phyloP scores from a whole-genome alignment of 2,113 vertebrate species.

The Nesoenas mayeri region DNA sequence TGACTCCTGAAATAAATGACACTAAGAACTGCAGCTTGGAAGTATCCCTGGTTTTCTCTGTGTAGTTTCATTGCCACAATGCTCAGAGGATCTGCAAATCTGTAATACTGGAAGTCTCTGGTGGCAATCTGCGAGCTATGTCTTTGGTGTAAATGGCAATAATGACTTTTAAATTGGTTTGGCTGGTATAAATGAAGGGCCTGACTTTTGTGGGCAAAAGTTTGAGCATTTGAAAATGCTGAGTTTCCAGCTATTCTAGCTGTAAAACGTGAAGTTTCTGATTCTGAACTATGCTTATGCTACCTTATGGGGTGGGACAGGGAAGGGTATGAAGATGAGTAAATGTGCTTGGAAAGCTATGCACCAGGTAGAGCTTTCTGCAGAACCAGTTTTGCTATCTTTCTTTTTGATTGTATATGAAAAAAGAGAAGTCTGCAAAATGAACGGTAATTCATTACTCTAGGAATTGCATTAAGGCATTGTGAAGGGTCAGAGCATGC shows the following conservation, averaged over 20 bases:
- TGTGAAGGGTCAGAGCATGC: not conserved
- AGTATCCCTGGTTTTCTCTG: not conserved
- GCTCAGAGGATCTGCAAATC: not conserved
- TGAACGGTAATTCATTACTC: not conserved
- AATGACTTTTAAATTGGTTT: not conserved
- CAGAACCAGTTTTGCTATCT: not conserved
- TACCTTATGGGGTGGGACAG: not conserved
- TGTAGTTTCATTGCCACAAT: not conserved
- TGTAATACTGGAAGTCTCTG: not conserved
- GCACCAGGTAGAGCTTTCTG: not conserved
- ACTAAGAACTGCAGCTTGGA: not conserved
- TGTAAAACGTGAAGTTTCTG: not conserved
- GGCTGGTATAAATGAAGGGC: not conserved
- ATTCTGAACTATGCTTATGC: not conserved
- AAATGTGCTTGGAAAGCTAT: not conserved
- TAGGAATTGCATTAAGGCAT: not conserved
- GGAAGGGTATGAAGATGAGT: not conserved
- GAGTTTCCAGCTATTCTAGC: not conserved
- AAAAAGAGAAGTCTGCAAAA: not conserved
- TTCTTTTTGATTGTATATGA: not conserved
- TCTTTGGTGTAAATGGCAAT: not conserved
- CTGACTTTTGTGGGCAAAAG: not conserved
- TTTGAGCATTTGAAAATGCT: not conserved
- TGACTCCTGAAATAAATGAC: not conserved
- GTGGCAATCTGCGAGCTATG: not conserved